These are phyloP conservation scores for Melierax canorus DNA, from an alignment of 2,113 vertebrate genomes.

Conservation along the genomic window DNA sequence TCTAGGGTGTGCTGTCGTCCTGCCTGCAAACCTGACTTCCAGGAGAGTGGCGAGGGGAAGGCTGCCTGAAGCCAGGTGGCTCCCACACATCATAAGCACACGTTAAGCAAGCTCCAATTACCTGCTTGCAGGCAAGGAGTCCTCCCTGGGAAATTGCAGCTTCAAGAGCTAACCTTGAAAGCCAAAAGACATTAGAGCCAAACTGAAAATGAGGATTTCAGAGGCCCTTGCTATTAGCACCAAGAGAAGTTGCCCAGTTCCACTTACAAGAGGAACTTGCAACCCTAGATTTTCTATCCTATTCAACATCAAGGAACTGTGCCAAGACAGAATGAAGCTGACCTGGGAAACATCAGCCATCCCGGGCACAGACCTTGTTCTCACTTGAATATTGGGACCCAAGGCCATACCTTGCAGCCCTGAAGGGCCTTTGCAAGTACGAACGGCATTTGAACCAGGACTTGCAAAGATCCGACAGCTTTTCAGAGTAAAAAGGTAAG, in stretches of 20 bases:
- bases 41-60: fast-evolving
- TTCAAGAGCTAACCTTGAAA: neutral
- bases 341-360: neutral
- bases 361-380: fast-evolving
- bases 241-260: neutral
- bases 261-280: neutral
- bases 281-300: neutral
- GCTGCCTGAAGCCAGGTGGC: neutral
- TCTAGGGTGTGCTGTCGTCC: neutral
- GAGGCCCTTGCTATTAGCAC: neutral
- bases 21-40: neutral
- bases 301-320: neutral
- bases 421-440: neutral
- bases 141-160: neutral
- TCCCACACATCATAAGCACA: neutral
- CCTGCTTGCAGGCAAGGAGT: neutral
- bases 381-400: neutral
- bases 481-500: neutral
- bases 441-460: neutral
- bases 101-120: neutral
- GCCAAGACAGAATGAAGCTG: neutral
- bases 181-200: neutral
- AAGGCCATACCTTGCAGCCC: neutral
- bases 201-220: neutral
- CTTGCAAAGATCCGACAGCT: neutral